phyloP scores from a whole-genome alignment of 2,797 vertebrate species.

The Pitangus sulphuratus region DNA sequence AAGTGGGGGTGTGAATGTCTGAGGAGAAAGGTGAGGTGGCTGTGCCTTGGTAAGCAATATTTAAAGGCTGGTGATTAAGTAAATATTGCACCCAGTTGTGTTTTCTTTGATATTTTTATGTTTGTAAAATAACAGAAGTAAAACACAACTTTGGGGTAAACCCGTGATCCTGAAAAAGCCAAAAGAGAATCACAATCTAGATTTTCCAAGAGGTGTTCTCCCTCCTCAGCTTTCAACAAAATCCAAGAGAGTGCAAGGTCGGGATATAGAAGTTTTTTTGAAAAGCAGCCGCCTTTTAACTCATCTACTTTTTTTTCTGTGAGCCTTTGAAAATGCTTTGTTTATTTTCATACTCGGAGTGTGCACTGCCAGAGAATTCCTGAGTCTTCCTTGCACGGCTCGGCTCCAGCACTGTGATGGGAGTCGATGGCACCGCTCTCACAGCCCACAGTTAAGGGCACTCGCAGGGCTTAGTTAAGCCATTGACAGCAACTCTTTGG shows the following conservation, averaged over 20 bases:
- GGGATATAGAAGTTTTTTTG: background rate
- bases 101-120: background rate
- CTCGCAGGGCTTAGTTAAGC: background rate
- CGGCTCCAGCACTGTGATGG: background rate
- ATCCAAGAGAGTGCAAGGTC: background rate
- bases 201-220: background rate
- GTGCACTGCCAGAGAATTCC: background rate
- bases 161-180: background rate
- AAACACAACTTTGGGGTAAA: background rate
- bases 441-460: background rate
- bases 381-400: background rate
- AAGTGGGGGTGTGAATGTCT: conserved; percentile 62
- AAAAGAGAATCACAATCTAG: background rate
- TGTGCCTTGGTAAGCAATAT: conserved; percentile 43
- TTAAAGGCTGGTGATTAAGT: conserved; percentile 47
- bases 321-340: conserved; percentile 31
- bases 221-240: background rate
- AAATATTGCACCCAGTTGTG: conserved; percentile 28
- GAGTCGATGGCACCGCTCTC: background rate
- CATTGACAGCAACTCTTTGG: background rate
- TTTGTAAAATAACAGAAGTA: background rate
- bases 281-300: background rate
- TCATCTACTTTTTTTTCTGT: background rate
- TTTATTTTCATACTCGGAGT: background rate
- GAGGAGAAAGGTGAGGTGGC: conserved; percentile 64